These are phyloP conservation scores for Balearica regulorum DNA, from an alignment of 2,797 vertebrate genomes.

Conservation along the genomic window DNA sequence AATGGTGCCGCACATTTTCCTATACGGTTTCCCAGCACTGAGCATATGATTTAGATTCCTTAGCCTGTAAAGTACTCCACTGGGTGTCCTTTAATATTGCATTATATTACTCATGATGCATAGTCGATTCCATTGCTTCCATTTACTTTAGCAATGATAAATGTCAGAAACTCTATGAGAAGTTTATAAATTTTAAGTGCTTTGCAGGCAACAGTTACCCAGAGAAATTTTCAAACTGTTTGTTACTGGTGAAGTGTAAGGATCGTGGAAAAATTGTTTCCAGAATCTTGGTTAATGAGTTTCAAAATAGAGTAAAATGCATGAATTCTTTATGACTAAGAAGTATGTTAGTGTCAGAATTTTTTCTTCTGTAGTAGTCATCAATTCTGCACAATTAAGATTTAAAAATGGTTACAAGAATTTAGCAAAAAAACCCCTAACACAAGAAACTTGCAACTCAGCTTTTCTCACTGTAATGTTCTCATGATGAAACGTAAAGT, in stretches of 20 bases:
- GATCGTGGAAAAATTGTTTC: constrained; percentile 17
- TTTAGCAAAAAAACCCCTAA: neutral
- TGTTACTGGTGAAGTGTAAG: neutral
- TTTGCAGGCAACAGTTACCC: constrained; percentile 45
- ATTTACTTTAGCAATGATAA: constrained; percentile 66
- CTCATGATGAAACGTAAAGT: neutral
- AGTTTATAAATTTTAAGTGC: constrained; percentile 59
- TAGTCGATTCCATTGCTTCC: constrained; percentile 52
- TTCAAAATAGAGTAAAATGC: constrained; percentile 13
- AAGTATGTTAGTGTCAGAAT: neutral
- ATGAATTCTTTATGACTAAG: constrained; percentile 37
- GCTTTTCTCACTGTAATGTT: neutral
- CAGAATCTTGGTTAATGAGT: constrained; percentile 19
- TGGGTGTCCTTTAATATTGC: constrained; percentile 64
- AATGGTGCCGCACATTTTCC: constrained; percentile 41
- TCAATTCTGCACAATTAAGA: neutral
- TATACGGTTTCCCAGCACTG: constrained; percentile 12
- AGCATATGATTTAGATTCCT: constrained; percentile 52
- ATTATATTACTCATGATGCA: constrained; percentile 59
- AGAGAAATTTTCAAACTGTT: constrained; percentile 31
- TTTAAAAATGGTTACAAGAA: constrained; percentile 16
- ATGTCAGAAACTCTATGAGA: constrained; percentile 17
- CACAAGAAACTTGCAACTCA: neutral
- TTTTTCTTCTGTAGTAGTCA: neutral
- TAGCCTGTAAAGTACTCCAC: constrained; percentile 40